These are phyloP conservation scores for Mesocricetus auratus DNA, from an alignment of 2,113 vertebrate species.

Conservation along the genomic window DNA sequence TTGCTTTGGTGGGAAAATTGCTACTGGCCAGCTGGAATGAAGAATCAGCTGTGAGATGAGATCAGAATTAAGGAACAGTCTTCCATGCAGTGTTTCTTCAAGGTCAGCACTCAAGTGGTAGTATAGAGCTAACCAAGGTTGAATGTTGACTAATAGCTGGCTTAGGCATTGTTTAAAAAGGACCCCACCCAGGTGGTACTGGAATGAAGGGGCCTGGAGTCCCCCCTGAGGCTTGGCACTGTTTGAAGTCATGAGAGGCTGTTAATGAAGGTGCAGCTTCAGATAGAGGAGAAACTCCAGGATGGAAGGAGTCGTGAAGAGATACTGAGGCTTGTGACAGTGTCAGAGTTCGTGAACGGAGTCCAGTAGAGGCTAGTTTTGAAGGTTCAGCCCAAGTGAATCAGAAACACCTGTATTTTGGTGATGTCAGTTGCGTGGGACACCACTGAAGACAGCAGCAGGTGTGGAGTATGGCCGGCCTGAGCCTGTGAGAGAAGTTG, in stretches of 20 bases:
- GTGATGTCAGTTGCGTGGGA: not conserved
- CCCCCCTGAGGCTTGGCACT: not conserved
- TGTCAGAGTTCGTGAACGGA: not conserved
- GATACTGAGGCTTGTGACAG: too few species aligned
- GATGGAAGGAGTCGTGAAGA: not conserved
- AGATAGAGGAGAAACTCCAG: not conserved
- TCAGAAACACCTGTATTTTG: not conserved
- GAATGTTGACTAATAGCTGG: rapidly evolving
- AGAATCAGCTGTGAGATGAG: not conserved
- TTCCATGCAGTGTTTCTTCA: not conserved
- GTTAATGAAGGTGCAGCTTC: not conserved
- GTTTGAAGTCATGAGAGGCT: not conserved
- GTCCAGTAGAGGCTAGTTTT: not conserved
- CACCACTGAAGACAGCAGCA: not conserved
- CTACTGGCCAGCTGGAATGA: not conserved
- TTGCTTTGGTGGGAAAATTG: not conserved
- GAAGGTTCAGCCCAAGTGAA: not conserved
- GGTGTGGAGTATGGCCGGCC: not conserved
- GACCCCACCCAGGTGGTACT: not conserved
- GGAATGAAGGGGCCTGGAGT: not conserved
- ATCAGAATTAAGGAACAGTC: not conserved
- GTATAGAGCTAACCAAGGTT: not conserved
- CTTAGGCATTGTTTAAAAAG: not conserved
- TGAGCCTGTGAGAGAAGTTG: not conserved
- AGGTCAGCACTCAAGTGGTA: not conserved